Evolutionary conservation across 1,140 invertebrate species (phyloP).

Genomic region (Leptopilina clavipes): DNA sequence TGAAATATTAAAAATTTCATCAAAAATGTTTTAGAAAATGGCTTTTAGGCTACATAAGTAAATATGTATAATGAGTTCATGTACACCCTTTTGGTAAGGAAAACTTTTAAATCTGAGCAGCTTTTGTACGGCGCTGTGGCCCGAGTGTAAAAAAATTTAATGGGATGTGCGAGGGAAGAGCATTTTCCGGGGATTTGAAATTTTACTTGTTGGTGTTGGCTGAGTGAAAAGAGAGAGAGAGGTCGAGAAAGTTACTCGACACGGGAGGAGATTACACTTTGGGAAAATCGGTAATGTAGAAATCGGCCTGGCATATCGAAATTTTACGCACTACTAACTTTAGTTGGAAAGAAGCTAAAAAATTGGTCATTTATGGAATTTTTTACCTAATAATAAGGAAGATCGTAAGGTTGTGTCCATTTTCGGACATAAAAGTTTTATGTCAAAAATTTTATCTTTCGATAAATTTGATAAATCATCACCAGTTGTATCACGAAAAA

Average conservation of each 20-base stretch:
- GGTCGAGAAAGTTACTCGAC: constrained; percentile 41
- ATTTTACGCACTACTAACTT: constrained; percentile 28
- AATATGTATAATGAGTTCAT: not conserved
- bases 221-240: constrained; percentile 16
- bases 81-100: not conserved
- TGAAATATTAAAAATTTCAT: too few relatives aligned
- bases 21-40: not conserved
- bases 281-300: constrained; percentile 26
- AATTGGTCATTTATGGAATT: not conserved
- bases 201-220: constrained; percentile 35
- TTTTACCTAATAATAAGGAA: not conserved
- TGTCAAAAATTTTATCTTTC: too few relatives aligned
- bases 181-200: constrained; percentile 47
- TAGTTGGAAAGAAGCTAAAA: not conserved
- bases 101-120: constrained; percentile 2
- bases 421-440: too few relatives aligned
- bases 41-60: not conserved
- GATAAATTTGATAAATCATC: too few relatives aligned
- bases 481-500: too few relatives aligned
- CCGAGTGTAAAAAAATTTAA: constrained; percentile 40
- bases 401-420: not conserved
- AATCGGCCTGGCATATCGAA: constrained; percentile 41
- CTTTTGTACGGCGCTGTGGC: not conserved
- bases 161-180: constrained; percentile 44
- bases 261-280: constrained; percentile 37